These are phyloP conservation scores for Ctenomys sociabilis DNA, from an alignment of 2,113 vertebrate species.

Conservation along the genomic window DNA sequence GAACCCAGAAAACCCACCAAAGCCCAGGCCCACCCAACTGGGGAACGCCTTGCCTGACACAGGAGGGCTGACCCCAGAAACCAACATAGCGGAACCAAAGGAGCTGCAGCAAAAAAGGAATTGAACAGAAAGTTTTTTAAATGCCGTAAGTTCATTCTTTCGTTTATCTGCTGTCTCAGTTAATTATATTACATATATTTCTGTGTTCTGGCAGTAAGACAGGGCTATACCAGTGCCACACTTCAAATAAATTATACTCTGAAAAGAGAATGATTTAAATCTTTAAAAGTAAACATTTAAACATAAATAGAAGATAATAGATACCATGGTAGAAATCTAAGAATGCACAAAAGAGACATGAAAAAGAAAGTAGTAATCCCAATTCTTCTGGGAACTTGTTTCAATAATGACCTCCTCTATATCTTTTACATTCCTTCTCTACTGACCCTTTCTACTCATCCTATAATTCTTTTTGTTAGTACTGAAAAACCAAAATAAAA, in stretches of 20 bases:
- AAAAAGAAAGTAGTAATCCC: conserved; percentile 26
- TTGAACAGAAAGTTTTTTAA: conserved; percentile 23
- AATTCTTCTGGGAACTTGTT: background rate
- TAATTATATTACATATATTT: background rate
- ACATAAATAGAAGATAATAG: background rate
- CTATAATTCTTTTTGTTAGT: background rate
- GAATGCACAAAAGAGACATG: background rate
- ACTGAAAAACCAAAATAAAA: background rate
- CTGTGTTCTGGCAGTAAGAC: background rate
- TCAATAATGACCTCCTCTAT: background rate
- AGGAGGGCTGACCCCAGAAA: too few relatives aligned
- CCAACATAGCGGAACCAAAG: too few relatives aligned
- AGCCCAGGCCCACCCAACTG: too few relatives aligned
- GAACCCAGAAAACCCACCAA: too few relatives aligned
- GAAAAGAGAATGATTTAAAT: too few relatives aligned
- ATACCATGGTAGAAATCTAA: background rate
- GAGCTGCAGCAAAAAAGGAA: too few relatives aligned
- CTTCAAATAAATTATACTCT: conserved; percentile 27
- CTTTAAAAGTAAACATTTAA: background rate
- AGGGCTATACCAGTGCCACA: background rate
- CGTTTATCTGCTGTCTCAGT: background rate
- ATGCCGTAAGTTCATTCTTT: conserved; percentile 36
- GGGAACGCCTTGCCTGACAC: too few relatives aligned
- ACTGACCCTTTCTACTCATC: background rate
- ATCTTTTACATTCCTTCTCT: conserved; percentile 22